Evolutionary conservation across 1,140 invertebrate species (phyloP).

Genomic region (Heterodera schachtii): DNA sequence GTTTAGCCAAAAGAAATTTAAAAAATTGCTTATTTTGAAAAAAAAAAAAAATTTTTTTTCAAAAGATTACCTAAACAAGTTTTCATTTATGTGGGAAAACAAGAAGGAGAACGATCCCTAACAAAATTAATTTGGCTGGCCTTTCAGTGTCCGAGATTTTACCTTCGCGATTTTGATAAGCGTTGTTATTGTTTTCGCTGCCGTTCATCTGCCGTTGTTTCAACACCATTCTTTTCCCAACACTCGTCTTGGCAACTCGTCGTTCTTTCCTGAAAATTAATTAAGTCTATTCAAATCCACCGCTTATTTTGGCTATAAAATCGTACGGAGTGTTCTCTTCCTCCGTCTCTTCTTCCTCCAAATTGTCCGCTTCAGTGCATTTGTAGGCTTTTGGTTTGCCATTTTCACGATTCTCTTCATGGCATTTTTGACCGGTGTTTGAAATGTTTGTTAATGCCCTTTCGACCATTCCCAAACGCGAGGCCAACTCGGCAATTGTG

Average conservation of each 20-base stretch:
- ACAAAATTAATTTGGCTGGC: neutral
- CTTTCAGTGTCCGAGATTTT: neutral
- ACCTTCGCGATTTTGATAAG: neutral
- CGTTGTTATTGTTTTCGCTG: neutral
- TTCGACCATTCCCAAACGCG: neutral
- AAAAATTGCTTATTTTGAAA: no score
- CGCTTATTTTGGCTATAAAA: neutral
- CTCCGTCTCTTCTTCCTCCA: neutral
- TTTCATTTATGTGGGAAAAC: no score
- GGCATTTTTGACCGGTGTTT: neutral
- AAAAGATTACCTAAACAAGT: no score
- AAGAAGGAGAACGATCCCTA: no score
- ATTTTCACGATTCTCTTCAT: neutral
- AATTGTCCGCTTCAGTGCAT: neutral
- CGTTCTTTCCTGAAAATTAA: neutral
- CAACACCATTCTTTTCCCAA: conserved; percentile 4
- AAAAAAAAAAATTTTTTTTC: no score
- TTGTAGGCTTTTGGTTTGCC: neutral
- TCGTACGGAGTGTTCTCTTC: neutral
- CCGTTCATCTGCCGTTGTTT: neutral
- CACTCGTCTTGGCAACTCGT: neutral
- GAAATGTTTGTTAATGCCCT: neutral
- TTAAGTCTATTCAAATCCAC: neutral
- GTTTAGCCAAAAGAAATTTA: no score
- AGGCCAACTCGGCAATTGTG: conserved; percentile 7